Base-by-base conservation (phyloP, 2,888 invertebrate species). In the Herminia tarsipennalis region DNA sequence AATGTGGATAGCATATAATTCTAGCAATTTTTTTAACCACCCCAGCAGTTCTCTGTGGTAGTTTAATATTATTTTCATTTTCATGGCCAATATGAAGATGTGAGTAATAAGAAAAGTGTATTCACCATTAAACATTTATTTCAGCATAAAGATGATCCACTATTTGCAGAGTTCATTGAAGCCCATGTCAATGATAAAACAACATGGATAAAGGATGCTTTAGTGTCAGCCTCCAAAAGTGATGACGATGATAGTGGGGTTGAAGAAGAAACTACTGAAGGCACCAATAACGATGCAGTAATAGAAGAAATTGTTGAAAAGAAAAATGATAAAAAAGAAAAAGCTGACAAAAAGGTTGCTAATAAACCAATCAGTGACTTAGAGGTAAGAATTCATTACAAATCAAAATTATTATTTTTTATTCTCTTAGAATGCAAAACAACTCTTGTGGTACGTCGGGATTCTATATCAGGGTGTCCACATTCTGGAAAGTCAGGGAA, bases 81-180 rank as follows among this genome's bases (percentile, higher is more conserved):
- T n/a, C n/a, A n/a, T n/a, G n/a, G n/a, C n/a, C n/a, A n/a, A n/a
- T n/a, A n/a, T n/a, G n/a, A n/a, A n/a, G n/a, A n/a, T n/a, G n/a
- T n/a, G n/a, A n/a, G n/a, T n/a, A n/a, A n/a, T n/a, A n/a, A n/a
- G n/a, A n/a, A n/a, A n/a, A n/a, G n/a, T n/a, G n/a, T n/a, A n/a
- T n/a, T n/a, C n/a, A n/a, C n/a, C n/a, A 14, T 10, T 2, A 3
- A 24, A 10, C 3, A n/a, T 17, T 18, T 16, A 24, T 76, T 88
- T 46, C 74, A 96, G 93, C 95, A 96, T 70, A 96, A 95, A 88
- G 94, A 96, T 86, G 98, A 98, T 88, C 96, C 97, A 16, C 89
- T 96, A 34, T 98, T 99, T 88, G 92, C 94, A 53, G 98, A 98
- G 80, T 99, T 98, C 78, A 92, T 98, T 79, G 94, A 96, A 82